These are phyloP conservation scores for Drosophila antonietae DNA, from an alignment of 2,888 invertebrate species.

Conservation along the genomic window DNA sequence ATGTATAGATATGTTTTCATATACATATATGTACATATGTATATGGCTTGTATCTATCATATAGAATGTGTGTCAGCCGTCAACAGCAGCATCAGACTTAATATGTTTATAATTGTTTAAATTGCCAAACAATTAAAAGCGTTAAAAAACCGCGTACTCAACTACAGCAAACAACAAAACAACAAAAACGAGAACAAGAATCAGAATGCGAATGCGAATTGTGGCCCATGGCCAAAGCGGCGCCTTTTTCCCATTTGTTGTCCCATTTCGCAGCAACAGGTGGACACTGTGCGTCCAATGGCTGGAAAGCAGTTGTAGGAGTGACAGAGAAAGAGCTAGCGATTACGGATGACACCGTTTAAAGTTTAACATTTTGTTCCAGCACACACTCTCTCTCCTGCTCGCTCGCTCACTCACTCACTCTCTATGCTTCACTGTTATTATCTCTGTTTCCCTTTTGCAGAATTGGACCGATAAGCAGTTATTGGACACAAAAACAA, in stretches of 20 bases:
- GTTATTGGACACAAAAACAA: conserved; percentile 35
- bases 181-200: conserved; percentile 31
- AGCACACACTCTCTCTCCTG: neutral
- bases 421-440: neutral
- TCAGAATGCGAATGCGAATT: conserved; percentile 42
- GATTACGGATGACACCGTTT: conserved; percentile 20
- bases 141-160: conserved; percentile 20
- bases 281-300: conserved; percentile 26
- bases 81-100: conserved; percentile 48
- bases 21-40: no score
- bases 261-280: conserved; percentile 50
- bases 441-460: conserved; percentile 18
- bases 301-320: neutral
- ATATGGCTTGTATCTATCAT: neutral
- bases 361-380: conserved; percentile 13
- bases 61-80: conserved; percentile 60
- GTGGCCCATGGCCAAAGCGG: conserved; percentile 43
- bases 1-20: no score
- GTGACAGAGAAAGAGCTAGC: conserved; percentile 13
- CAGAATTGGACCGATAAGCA: conserved; percentile 60
- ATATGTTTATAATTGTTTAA: conserved; percentile 75
- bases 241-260: conserved; percentile 16
- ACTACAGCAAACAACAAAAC: conserved; percentile 21
- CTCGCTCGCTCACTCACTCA: neutral
- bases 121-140: conserved; percentile 70